Conservation (phyloP, 2,888 invertebrate genomes). For the Pachydiplax longipennis region DNA sequence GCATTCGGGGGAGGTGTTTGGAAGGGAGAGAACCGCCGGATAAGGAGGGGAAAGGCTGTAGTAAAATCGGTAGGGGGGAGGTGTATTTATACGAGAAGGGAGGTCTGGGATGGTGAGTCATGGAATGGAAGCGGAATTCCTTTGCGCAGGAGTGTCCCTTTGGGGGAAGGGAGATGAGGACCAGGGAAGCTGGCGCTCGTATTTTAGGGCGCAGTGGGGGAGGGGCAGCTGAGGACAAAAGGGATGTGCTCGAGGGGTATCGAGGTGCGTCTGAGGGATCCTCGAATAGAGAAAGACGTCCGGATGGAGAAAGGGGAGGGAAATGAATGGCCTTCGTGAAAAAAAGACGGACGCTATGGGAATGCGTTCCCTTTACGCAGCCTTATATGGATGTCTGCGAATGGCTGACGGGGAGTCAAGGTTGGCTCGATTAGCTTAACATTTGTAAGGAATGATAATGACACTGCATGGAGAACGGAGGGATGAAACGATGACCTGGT, state of each 20-base stretch:
- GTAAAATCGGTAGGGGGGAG: conserved; percentile 23
- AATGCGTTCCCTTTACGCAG: not conserved
- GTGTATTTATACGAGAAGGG: not conserved
- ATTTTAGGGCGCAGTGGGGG: conserved; percentile 15
- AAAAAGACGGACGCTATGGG: not conserved
- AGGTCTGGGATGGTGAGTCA: conserved; percentile 6
- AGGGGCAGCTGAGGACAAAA: not conserved
- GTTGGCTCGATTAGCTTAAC: not conserved
- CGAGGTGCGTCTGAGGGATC: not conserved
- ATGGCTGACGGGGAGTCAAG: not conserved
- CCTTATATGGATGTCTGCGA: not conserved
- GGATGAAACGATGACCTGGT: not conserved
- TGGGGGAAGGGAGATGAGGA: not conserved
- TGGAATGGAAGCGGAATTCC: conserved; percentile 27
- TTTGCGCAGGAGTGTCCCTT: conserved; percentile 26
- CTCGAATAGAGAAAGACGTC: not conserved
- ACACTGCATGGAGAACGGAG: not conserved
- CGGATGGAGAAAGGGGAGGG: not conserved
- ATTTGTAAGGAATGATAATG: not conserved
- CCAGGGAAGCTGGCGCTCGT: conserved; percentile 28
- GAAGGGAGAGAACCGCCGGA: not conserved
- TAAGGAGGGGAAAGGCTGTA: not conserved
- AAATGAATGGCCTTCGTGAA: not conserved
- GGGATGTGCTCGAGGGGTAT: not conserved
- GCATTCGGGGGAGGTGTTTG: not conserved